Evolutionary conservation across 92 coral and sea anemone genomes (phyloP).

Genomic region (Hydrozoanthus gracilis): DNA sequence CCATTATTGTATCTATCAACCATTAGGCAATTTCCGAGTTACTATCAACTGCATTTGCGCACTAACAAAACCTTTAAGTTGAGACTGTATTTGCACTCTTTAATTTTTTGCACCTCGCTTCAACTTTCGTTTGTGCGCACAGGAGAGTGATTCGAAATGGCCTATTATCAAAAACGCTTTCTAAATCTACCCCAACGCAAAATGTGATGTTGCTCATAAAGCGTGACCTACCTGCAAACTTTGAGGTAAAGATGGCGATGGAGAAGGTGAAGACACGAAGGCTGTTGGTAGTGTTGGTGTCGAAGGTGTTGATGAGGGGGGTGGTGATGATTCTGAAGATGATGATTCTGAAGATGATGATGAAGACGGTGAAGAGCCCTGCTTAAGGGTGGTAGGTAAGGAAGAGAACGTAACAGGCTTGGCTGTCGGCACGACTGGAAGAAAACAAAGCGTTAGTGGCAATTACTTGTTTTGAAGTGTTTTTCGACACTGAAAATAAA

Average conservation of each 20-base stretch:
- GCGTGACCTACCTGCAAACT: neutral
- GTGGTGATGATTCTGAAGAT: neutral
- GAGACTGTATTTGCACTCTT: too few species aligned
- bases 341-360: conserved; percentile 7
- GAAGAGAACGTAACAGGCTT: neutral
- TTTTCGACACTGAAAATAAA: too few species aligned
- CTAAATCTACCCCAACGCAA: too few species aligned
- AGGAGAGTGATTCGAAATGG: too few species aligned
- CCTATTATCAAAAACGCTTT: too few species aligned
- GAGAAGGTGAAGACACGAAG: neutral
- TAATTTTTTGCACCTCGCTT: too few species aligned
- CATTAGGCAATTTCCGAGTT: too few species aligned
- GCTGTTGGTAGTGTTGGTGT: neutral
- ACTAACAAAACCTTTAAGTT: too few species aligned
- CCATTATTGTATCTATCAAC: too few species aligned
- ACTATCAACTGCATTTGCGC: too few species aligned
- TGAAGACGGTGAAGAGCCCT: neutral
- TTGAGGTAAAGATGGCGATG: neutral
- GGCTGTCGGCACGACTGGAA: conserved; percentile 25
- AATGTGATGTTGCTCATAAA: neutral
- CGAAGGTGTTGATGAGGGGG: conserved; percentile 1
- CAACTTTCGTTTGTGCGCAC: too few species aligned
- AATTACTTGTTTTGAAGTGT: neutral
- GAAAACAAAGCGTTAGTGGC: neutral
- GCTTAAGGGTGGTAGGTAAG: neutral